These are phyloP conservation scores for Anthopleura xanthogrammica DNA, from an alignment of 92 coral and sea anemone genomes.

Conservation along the genomic window DNA sequence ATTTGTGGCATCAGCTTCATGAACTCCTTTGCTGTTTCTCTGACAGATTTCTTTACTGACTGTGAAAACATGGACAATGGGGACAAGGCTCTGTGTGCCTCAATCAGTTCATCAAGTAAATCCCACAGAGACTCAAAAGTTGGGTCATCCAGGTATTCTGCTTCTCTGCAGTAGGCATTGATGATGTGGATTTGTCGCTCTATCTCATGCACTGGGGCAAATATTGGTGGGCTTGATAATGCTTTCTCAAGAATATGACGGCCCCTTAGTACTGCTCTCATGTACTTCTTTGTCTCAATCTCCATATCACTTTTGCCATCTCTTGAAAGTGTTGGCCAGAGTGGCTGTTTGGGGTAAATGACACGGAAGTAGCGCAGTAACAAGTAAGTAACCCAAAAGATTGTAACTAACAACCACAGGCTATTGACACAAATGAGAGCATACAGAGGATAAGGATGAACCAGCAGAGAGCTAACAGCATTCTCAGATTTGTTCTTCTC, in stretches of 20 bases:
- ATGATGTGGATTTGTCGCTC: slow-evolving; percentile 97
- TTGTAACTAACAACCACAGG: slow-evolving; percentile 54
- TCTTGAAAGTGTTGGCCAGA: slow-evolving; percentile 91
- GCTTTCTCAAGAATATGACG: slow-evolving; percentile 95
- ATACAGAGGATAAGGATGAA: slow-evolving; percentile 79
- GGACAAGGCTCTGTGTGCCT: slow-evolving; percentile 85
- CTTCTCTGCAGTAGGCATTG: slow-evolving; percentile 99
- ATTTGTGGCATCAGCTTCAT: slow-evolving; percentile 95
- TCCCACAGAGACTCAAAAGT: slow-evolving; percentile 99
- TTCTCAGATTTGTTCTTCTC: slow-evolving; percentile 64
- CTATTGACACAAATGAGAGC: slow-evolving; percentile 66
- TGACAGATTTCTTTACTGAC: slow-evolving; percentile 83
- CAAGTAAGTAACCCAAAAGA: slow-evolving; percentile 74
- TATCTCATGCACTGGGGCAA: slow-evolving; percentile 92
- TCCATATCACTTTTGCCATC: slow-evolving; percentile 85
- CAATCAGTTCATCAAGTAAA: slow-evolving; percentile 96
- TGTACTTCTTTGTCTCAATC: slow-evolving; percentile 81
- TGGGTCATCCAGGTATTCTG: slow-evolving; percentile 88
- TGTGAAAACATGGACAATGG: slow-evolving; percentile 84
- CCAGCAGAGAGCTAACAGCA: slow-evolving; percentile 72
- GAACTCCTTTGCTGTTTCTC: slow-evolving; percentile 96
- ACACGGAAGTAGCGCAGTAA: slow-evolving; percentile 70
- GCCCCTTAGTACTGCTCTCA: slow-evolving; percentile 94
- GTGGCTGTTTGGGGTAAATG: slow-evolving; percentile 56
- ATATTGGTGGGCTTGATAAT: slow-evolving; percentile 86